These are phyloP conservation scores for Callaeas wilsoni DNA, from an alignment of 2,113 vertebrate genomes.

Conservation along the genomic window DNA sequence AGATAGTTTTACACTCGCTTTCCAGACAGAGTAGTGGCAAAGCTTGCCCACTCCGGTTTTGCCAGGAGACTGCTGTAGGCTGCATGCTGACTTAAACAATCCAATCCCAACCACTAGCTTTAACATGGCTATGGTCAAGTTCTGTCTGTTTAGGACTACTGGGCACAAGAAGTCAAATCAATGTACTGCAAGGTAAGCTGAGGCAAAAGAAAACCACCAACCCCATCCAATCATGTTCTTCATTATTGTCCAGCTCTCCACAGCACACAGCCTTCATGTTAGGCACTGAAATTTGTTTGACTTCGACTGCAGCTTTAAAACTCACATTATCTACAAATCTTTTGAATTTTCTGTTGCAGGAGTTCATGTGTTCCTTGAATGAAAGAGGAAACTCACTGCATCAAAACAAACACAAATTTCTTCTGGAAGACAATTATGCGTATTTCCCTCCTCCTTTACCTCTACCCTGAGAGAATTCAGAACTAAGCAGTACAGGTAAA, in stretches of 20 bases:
- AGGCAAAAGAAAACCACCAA: neutral
- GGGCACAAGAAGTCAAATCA: neutral
- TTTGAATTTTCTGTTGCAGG: neutral
- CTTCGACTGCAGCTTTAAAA: neutral
- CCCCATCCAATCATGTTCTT: neutral
- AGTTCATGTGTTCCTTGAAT: neutral
- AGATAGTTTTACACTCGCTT: neutral
- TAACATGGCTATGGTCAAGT: neutral
- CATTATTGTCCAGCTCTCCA: neutral
- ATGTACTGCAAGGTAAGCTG: neutral
- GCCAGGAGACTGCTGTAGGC: rapidly evolving
- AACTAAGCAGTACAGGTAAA: neutral
- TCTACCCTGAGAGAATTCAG: neutral
- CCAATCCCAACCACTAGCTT: neutral
- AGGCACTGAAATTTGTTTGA: neutral
- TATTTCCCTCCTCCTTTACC: neutral
- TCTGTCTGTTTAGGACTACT: neutral
- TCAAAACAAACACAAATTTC: neutral
- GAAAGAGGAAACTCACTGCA: neutral
- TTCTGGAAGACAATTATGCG: neutral
- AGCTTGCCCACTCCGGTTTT: neutral
- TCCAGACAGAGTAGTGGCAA: rapidly evolving
- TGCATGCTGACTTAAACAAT: neutral
- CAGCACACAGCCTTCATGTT: neutral
- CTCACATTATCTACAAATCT: neutral